Conservation (phyloP, 2,888 invertebrate genomes). For the Papilio elwesi region DNA sequence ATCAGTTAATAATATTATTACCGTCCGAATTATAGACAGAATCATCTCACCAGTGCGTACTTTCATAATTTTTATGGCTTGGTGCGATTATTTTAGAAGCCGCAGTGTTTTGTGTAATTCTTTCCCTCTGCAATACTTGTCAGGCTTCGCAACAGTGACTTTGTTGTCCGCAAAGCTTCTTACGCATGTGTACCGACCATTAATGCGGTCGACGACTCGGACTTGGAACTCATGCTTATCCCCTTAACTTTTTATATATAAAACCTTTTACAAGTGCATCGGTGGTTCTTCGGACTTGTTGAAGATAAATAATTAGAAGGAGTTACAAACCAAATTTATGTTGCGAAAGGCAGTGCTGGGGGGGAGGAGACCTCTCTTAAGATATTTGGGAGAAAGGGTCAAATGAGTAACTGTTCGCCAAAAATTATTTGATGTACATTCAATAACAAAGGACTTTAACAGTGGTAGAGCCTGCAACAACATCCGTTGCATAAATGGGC, state of each 20-base stretch:
- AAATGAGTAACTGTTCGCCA: no score
- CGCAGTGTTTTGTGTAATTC: not conserved
- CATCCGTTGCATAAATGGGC: no score
- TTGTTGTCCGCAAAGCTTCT: constrained; percentile 26
- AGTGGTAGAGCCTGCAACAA: no score
- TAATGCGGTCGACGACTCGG: constrained; percentile 12
- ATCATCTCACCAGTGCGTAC: no score
- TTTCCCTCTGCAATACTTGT: constrained; percentile 9
- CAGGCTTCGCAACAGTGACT: constrained; percentile 23
- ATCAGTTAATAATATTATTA: no score
- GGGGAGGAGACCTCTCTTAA: not conserved
- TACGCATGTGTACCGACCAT: not conserved
- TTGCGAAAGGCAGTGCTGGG: not conserved
- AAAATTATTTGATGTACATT: no score
- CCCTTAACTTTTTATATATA: constrained; percentile 11
- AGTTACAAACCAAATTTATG: not conserved
- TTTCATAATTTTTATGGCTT: not conserved
- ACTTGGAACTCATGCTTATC: constrained; percentile 30
- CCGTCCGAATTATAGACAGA: no score
- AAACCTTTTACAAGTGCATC: not conserved
- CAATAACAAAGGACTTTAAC: no score
- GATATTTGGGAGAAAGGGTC: not conserved
- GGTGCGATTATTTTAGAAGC: not conserved
- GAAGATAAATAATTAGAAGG: not conserved
- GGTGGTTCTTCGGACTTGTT: not conserved